Conservation (phyloP, 92 coral and sea anemone species). For the Heliopora coerulea region DNA sequence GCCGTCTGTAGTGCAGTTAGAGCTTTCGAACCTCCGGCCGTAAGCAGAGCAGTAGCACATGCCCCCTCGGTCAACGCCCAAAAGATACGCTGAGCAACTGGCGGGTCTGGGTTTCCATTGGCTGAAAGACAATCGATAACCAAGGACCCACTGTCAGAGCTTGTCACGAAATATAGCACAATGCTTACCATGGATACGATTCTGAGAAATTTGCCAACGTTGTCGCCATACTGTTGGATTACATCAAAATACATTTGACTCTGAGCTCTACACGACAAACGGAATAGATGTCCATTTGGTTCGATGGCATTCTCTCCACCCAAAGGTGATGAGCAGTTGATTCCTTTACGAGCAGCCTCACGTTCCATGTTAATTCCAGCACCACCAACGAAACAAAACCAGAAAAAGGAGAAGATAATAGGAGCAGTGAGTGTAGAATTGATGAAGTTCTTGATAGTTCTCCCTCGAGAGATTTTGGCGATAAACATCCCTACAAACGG, state of each 20-base stretch:
- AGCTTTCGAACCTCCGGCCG: conserved; percentile 68
- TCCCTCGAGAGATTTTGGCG: conserved; percentile 69
- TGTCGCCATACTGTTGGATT: conserved; percentile 63
- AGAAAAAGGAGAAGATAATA: conserved; percentile 59
- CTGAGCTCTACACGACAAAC: conserved; percentile 67
- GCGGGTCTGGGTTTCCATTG: conserved; percentile 85
- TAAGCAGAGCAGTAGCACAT: conserved; percentile 75
- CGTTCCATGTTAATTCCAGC: conserved; percentile 84
- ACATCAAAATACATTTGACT: conserved; percentile 79
- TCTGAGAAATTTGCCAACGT: conserved; percentile 58
- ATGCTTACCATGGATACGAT: conserved; percentile 63
- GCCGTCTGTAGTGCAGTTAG: conserved; percentile 68
- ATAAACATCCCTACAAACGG: conserved; percentile 74
- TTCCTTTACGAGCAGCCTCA: conserved; percentile 61
- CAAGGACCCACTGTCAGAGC: conserved; percentile 91
- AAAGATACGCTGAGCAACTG: conserved; percentile 71
- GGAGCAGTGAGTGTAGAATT: conserved; percentile 71
- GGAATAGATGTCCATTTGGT: conserved; percentile 63
- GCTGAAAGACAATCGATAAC: conserved; percentile 83
- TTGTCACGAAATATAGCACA: conserved; percentile 81
- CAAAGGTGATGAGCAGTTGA: conserved; percentile 51
- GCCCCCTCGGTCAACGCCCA: conserved; percentile 96
- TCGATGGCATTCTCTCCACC: conserved; percentile 61
- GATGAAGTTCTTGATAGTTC: conserved; percentile 70
- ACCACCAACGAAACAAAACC: conserved; percentile 83